phyloP scores from a whole-genome alignment of 2,113 vertebrate species.

The Microtus pennsylvanicus region DNA sequence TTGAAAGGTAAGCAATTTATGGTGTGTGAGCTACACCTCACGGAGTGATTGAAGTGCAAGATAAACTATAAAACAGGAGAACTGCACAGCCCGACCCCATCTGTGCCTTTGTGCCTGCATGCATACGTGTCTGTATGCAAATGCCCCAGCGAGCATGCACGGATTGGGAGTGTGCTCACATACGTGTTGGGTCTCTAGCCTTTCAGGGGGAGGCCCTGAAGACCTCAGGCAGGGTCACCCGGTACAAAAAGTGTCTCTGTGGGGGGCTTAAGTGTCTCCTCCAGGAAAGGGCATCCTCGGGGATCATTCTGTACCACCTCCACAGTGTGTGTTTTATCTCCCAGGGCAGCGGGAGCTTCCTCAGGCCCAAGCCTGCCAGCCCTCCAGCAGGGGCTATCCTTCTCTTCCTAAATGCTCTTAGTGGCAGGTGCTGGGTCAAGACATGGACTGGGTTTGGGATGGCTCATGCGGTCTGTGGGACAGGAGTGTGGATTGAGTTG shows the following conservation, averaged over 20 bases:
- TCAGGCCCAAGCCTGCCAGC: neutral
- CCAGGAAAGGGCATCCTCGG: neutral
- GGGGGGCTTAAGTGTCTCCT: neutral
- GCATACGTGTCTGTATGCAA: neutral
- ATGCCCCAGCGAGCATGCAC: neutral
- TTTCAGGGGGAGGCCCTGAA: neutral
- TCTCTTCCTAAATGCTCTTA: neutral
- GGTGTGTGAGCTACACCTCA: neutral
- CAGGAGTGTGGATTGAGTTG: neutral
- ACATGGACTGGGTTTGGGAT: neutral
- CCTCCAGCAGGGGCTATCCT: neutral
- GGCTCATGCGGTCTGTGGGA: neutral
- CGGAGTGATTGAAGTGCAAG: too few relatives aligned
- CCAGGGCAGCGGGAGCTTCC: neutral
- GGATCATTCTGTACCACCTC: neutral
- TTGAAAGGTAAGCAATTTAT: fast-evolving
- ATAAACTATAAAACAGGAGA: neutral
- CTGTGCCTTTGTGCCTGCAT: neutral
- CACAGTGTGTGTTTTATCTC: neutral
- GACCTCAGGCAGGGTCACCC: neutral
- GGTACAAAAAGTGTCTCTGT: neutral
- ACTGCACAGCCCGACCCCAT: neutral
- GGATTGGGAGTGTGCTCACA: neutral
- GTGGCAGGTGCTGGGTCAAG: neutral
- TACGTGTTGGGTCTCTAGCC: neutral